A percentile compares a stretch with the other conserved stretches of the same genome.
Conservation (phyloP, 2,888 invertebrate species). For the Graphium colonna region DNA sequence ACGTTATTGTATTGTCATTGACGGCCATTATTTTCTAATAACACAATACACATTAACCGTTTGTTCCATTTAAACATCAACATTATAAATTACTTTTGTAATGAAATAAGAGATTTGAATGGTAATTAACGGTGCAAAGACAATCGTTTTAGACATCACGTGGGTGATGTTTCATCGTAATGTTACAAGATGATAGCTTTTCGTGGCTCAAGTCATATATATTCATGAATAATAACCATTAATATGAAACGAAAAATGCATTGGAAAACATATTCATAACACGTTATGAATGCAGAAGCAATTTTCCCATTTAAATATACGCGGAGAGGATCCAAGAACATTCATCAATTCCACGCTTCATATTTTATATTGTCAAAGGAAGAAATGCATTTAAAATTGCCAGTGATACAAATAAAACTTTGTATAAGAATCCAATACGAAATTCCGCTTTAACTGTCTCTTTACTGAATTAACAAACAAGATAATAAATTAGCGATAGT, state of each 20-base stretch:
- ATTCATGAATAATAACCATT: too few relatives aligned
- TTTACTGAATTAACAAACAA: constrained; percentile 3
- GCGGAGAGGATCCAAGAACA: neutral
- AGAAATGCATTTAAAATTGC: neutral
- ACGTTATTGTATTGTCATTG: constrained; percentile 3
- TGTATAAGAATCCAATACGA: neutral
- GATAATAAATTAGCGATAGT: constrained; percentile 1
- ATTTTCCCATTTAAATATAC: neutral
- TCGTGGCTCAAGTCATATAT: too few relatives aligned
- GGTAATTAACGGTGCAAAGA: constrained; percentile 3
- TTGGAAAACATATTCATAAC: too few relatives aligned
- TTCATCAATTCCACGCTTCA: neutral
- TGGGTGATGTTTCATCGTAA: too few relatives aligned
- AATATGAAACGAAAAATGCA: too few relatives aligned
- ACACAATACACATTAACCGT: constrained; percentile 5
- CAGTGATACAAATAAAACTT: neutral
- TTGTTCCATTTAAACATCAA: neutral
- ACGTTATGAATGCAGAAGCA: neutral
- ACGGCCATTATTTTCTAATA: neutral
- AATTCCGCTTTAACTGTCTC: neutral
- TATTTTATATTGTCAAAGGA: neutral
- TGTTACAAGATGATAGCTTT: too few relatives aligned
- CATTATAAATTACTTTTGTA: constrained; percentile 8
- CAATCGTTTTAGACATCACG: too few relatives aligned
- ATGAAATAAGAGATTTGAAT: constrained; percentile 17